phyloP scores from a whole-genome alignment of 2,113 vertebrate genomes.

The Eurystomus gularis region DNA sequence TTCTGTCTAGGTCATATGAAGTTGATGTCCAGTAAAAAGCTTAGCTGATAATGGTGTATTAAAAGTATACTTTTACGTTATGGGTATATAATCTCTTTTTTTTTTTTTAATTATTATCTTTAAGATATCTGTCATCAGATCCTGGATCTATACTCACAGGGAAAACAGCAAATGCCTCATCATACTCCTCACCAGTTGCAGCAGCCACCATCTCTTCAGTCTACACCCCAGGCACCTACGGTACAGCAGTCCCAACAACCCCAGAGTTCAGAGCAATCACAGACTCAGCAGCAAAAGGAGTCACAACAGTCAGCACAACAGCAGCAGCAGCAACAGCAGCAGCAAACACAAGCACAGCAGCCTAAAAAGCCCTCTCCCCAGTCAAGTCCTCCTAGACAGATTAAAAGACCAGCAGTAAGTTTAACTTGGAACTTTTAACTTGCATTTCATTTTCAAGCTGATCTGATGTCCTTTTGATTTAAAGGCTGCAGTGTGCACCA shows the following conservation, averaged over 20 bases:
- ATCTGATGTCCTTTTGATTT: not conserved
- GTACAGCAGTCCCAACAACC: conserved; percentile 66
- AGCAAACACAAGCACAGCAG: conserved; percentile 76
- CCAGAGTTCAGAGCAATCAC: conserved; percentile 69
- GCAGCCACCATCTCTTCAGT: conserved; percentile 78
- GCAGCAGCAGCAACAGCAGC: conserved; percentile 51
- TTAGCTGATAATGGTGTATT: not conserved
- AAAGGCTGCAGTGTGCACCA: not conserved
- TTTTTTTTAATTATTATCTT: not conserved
- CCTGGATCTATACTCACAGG: conserved; percentile 96
- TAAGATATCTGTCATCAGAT: conserved; percentile 99
- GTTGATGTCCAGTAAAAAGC: not conserved
- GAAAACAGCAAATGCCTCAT: conserved; percentile 96
- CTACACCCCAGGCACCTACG: conserved; percentile 70
- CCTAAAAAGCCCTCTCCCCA: conserved; percentile 91
- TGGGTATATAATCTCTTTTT: not conserved
- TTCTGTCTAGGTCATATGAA: not conserved
- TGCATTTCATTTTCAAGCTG: not conserved
- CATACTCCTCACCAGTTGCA: conserved; percentile 85
- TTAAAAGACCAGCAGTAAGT: conserved; percentile 89
- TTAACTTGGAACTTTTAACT: not conserved
- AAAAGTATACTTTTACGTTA: not conserved
- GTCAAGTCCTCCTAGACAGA: conserved; percentile 88
- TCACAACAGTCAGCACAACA: conserved; percentile 60
- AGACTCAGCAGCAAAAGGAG: conserved; percentile 73